Evolutionary conservation across 2,113 vertebrate species (phyloP), one percentile per base, ranked within the genome.

Genomic region (Trematocara stigmaticum): DNA sequence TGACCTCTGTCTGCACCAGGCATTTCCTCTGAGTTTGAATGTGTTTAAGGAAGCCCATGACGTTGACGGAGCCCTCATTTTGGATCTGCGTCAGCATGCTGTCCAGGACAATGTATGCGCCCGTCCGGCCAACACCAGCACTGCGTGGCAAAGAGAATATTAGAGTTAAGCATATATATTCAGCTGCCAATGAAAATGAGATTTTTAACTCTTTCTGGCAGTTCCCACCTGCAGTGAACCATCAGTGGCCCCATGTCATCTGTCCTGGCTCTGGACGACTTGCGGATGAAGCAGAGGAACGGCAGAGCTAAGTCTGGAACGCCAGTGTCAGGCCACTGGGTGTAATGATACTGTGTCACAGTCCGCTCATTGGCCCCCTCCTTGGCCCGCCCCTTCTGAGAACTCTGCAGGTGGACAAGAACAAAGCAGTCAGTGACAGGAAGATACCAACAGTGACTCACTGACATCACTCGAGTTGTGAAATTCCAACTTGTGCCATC

Each of bases 251-350:
- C 98, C 4, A 94, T 95, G 2, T 95, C 92, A 0, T 96, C 95
- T 6, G 93, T 90, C 91, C 96, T 96, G 51, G 97, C 97, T 1
- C 92, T 95, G 1, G 98, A 97, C 0, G 98, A 98, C 90, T 98
- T 99, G 85, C 95, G 96, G 93, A 99, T 95, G 3, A 99, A 99
- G 81, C 96, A 97, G 83, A 99, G 96, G 42, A 99, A 97, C 0
- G 99, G 98, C 81, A 99, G 95, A 0, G 97, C 93, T 5, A 98
- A 97, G 4, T 98, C 97, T 0, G 98, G 98, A 61, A 98, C 98
- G 2, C 99, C 98, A 98, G 98, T 98, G 93, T 99, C 98, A 11
- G 99, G 98, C 99, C 99, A 99, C 92, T 98, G 98, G 10, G 98
- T 99, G 90, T 99, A 99, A 84, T 99, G 98, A 93, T 97, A 99